phyloP scores from a whole-genome alignment of 2,113 vertebrate species.

The Gambusia affinis region DNA sequence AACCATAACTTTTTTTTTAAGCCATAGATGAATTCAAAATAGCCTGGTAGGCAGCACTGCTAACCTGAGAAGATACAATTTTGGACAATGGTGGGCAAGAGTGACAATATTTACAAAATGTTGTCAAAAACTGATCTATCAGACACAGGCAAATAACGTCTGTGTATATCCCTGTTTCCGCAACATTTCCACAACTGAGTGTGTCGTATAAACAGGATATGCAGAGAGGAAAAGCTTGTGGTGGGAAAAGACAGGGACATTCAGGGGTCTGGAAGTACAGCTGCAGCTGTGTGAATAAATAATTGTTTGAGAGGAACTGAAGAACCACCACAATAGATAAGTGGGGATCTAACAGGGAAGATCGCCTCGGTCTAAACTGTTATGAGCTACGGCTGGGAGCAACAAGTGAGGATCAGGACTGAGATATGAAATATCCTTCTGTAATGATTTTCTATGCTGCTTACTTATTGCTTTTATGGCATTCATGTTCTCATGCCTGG shows the following conservation, averaged over 20 bases:
- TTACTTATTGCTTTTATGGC: conserved; percentile 49
- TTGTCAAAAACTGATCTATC: conserved; percentile 19
- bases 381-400: conserved; percentile 11
- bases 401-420: conserved; percentile 17
- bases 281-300: conserved; percentile 51
- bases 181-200: conserved; percentile 51
- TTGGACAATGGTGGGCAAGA: conserved; percentile 11
- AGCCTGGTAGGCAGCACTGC: conserved; percentile 1
- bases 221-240: conserved; percentile 69
- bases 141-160: conserved; percentile 27
- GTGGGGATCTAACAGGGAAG: conserved; percentile 20
- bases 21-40: not conserved
- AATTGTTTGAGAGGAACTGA: conserved; percentile 34
- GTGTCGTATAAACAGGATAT: conserved; percentile 76
- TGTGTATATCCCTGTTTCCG: conserved; percentile 60
- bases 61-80: not conserved
- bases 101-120: conserved; percentile 51
- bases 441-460: conserved; percentile 34
- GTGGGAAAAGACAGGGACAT: conserved; percentile 59
- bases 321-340: conserved; percentile 24
- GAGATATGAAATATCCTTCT: conserved; percentile 36
- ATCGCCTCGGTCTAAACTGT: conserved; percentile 40
- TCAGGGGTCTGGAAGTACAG: conserved; percentile 35
- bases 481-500: conserved; percentile 63
- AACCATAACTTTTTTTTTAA: not conserved